Base-by-base conservation (phyloP, 2,888 invertebrate species). In the Sarcophaga caerulescens region DNA sequence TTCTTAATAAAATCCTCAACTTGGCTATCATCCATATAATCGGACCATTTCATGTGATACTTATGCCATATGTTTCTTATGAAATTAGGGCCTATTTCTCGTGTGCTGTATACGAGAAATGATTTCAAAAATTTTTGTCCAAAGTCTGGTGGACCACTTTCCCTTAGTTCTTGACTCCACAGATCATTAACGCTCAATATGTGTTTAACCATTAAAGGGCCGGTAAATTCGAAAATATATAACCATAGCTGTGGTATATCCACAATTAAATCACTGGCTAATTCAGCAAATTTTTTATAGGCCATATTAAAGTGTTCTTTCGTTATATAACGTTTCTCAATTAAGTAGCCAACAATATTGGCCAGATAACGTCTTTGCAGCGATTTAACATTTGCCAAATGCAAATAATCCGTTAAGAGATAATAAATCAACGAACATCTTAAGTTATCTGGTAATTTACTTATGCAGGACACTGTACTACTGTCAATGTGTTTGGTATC, bases 161-260 rank as follows among this genome's bases (percentile, higher is more conserved):
- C 87, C 21, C 82, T 89, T 35, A 91, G 70, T 23, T 89, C 84
- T 65, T 89, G 85, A 82, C 88, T 91, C 92, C 92, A 92, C 65
- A 93, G 85, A 87, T 92, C 91, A 69, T 90, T 90, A 44, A 94
- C 89, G n/a, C 93, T 91, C 76, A 95, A 89, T 14, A 93, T 91
- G 87, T 94, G 94, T 85, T 94, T 94, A 71, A 93, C 92, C 81
- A 95, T 90, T 84, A 94, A 90, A 85, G 94, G 93, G 94, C 94
- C 92, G 88, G 97, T 93, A 91, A 97, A 94, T 93, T 96, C 96
- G 77, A 96, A 96, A 90, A 97, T 94, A 92, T 96, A 97, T 82
- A 95, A 94, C 95, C 97, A 98, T 84, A 97, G 94, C 93, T 95
- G 96, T 47, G 98, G 98, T 92, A 98, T 95, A 94, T 98, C 98